These are phyloP conservation scores for Lutraria rhynchaena DNA, from an alignment of 1,140 invertebrate genomes.

Conservation along the genomic window DNA sequence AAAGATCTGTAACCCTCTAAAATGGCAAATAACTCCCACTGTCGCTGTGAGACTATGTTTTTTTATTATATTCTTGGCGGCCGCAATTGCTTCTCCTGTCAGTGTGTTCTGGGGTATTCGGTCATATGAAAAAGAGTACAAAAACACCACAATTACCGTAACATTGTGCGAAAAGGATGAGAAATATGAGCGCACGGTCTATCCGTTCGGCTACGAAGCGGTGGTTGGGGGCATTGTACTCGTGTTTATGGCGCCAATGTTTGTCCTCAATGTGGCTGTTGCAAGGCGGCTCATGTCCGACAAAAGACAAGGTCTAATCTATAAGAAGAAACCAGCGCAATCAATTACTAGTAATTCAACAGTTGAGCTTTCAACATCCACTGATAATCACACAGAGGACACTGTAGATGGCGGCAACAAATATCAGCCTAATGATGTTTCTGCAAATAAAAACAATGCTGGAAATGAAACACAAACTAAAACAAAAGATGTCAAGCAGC, in stretches of 20 bases:
- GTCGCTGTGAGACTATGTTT: conserved; percentile 3
- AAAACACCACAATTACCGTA: not conserved
- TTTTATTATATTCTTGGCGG: not conserved
- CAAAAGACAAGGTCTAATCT: too few relatives aligned
- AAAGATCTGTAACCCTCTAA: conserved; percentile 64
- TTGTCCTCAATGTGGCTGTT: conserved; percentile 32
- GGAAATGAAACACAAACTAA: too few relatives aligned
- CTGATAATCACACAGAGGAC: too few relatives aligned
- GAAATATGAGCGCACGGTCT: not conserved
- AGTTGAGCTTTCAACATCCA: too few relatives aligned
- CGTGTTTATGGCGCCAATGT: conserved; percentile 28
- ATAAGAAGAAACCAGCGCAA: too few relatives aligned
- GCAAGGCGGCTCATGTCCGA: not conserved
- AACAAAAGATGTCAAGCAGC: too few relatives aligned
- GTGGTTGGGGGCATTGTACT: conserved; percentile 1
- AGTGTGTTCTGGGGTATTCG: conserved; percentile 29
- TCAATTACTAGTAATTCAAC: not conserved
- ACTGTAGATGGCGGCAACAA: not conserved
- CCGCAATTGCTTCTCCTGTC: not conserved
- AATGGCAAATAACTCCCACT: conserved; percentile 57
- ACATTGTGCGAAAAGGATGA: conserved; percentile 51
- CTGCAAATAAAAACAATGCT: too few relatives aligned
- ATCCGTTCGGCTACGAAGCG: conserved; percentile 8
- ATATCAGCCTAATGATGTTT: too few relatives aligned
- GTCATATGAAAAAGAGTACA: not conserved